A percentile compares a stretch with the other conserved stretches of the same genome.
Evolutionary conservation across 2,113 vertebrate genomes (phyloP).

Genomic region (Cryptoleucopteryx plumbea): DNA sequence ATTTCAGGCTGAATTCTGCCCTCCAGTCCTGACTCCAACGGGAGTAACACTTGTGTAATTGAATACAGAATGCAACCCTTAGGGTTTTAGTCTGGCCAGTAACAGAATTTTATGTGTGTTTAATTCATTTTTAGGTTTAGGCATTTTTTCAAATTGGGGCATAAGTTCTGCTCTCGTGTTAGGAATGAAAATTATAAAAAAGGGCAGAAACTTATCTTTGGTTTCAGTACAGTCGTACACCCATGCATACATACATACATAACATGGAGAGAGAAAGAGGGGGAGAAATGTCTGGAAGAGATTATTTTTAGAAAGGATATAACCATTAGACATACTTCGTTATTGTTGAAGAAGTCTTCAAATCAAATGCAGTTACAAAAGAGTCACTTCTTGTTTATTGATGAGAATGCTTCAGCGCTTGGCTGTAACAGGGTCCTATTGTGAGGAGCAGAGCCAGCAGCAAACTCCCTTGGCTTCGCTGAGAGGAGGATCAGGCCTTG

Average conservation of each 20-base stretch:
- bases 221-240: not conserved
- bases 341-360: constrained; percentile 26
- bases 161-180: constrained; percentile 17
- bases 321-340: constrained; percentile 19
- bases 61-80: constrained; percentile 54
- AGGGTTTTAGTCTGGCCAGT: constrained; percentile 39
- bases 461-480: not conserved
- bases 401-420: not conserved
- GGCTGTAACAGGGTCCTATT: not conserved
- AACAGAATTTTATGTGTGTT: constrained; percentile 48
- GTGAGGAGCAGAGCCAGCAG: not conserved
- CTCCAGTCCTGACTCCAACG: constrained; percentile 44
- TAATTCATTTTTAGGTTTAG: constrained; percentile 53
- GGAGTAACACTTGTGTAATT: constrained; percentile 57
- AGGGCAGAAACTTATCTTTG: constrained; percentile 4
- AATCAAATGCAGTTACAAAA: constrained; percentile 31
- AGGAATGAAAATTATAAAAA: constrained; percentile 8
- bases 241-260: not conserved
- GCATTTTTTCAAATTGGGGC: constrained; percentile 31
- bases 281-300: not conserved
- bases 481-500: not conserved
- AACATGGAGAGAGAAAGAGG: not conserved
- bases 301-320: constrained; percentile 23
- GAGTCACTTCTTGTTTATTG: constrained; percentile 40
- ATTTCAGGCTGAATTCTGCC: constrained; percentile 60